Conservation (phyloP, 2,113 vertebrate genomes). For the Platysternon megacephalum region DNA sequence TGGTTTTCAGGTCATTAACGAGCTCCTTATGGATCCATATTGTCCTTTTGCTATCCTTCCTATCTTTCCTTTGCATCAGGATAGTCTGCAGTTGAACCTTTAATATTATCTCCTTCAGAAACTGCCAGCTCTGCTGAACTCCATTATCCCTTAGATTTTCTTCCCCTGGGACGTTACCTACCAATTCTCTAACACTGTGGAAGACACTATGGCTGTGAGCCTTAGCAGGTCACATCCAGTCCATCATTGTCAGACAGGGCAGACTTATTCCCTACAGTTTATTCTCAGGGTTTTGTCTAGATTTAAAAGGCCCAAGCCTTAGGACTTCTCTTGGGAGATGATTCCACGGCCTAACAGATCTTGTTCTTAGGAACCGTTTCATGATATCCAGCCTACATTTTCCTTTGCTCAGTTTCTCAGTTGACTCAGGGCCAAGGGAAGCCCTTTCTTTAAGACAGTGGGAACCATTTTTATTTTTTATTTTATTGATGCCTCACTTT, state of each 20-base stretch:
- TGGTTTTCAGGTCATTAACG: not conserved
- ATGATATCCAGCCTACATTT: rapidly evolving
- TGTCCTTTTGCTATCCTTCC: not conserved
- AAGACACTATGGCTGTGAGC: rapidly evolving
- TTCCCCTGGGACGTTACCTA: not conserved
- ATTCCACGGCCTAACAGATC: not conserved
- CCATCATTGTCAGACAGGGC: not conserved
- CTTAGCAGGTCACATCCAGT: not conserved
- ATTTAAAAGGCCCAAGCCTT: not conserved
- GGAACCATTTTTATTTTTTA: not conserved
- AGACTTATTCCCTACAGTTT: not conserved
- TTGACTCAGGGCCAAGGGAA: rapidly evolving
- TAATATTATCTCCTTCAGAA: not conserved
- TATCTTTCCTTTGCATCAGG: not conserved
- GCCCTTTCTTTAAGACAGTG: not conserved
- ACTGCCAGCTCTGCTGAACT: not conserved
- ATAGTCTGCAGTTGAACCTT: not conserved
- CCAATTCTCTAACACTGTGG: not conserved
- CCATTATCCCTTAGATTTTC: not conserved
- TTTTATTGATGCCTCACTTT: not conserved
- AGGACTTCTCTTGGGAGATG: not conserved
- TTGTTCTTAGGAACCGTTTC: not conserved
- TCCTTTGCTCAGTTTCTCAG: not conserved
- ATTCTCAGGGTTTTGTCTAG: not conserved
- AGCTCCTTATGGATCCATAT: not conserved